Base-by-base conservation (phyloP, 2,888 invertebrate species). In the Taphrorychus bicolor region DNA sequence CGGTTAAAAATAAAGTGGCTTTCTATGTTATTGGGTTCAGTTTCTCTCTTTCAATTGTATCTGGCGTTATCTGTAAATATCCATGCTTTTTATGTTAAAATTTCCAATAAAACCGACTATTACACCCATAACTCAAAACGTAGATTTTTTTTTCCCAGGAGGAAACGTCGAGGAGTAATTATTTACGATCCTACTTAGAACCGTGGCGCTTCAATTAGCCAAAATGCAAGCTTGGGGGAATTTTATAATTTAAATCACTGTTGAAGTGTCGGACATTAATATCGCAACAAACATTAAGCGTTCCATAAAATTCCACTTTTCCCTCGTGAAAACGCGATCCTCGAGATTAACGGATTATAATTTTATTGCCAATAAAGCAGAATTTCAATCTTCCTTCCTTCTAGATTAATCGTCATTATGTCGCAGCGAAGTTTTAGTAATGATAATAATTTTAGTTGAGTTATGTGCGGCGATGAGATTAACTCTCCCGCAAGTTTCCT, bases 301-400 rank as follows among this genome's bases (percentile, higher is more conserved):
- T 16, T 40, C 16, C 32, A 56, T 40, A 57, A 57, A 53, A 22
- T 24, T 53, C 41, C n/a, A 41, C 42, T 18, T 21, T 57, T 40
- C 57, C 5, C 11, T 16, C 9, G 57, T 14, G 57, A 3, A 57
- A 57, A 57, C n/a, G 4, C 57, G 5, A 57, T 57, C 11, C 57
- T 18, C 41, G 18, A 2, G 57, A 57, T 40, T 57, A 40, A 40
- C 18, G 18, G 57, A 57, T 57, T 57, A 57, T 40, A 57, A 57
- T 57, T 57, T 57, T 32, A 57, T 57, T 57, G 40, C 57, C 41
- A 57, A 40, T 57, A 57, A 57, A 57, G 41, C 17, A 40, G 21
- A 41, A 53, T 53, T 57, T 57, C 18, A 41, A 7, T 42, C 42
- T 41, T 40, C 22, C 9, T 41, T 40, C 22, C 9, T 22, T 14